A percentile compares a stretch with the other conserved stretches of the same genome.
These are phyloP conservation scores for Drosophila pallidifrons DNA, from an alignment of 1,140 invertebrate genomes.

Conservation along the genomic window DNA sequence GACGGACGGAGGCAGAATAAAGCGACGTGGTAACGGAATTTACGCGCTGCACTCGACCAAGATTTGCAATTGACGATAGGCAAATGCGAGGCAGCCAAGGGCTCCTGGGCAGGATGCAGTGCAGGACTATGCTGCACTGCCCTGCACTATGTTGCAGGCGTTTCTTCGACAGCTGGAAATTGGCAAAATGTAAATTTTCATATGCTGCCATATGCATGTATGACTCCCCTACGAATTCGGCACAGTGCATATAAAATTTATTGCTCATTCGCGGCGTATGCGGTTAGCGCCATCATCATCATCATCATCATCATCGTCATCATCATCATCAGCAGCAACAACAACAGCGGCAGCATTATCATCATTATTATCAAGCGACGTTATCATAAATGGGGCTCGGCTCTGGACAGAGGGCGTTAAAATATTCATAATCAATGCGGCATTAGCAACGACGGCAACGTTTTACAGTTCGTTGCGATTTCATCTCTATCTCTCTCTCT, in stretches of 20 bases:
- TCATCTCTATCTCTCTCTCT: not conserved
- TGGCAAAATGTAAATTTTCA: conserved; percentile 84
- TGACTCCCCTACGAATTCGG: conserved; percentile 6
- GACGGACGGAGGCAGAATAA: not conserved
- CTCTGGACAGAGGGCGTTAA: conserved; percentile 43
- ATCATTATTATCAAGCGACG: not conserved
- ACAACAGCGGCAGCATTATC: not conserved
- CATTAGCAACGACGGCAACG: conserved; percentile 61
- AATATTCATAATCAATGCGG: conserved; percentile 80
- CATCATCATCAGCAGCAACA: conserved; percentile 27
- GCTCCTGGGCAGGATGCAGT: conserved; percentile 10
- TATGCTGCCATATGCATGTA: conserved; percentile 40
- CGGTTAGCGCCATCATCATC: conserved; percentile 43
- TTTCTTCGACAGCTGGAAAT: conserved; percentile 74
- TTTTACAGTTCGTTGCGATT: conserved; percentile 51
- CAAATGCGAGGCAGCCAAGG: conserved; percentile 50
- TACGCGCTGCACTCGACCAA: conserved; percentile 70
- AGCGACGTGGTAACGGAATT: conserved; percentile 64
- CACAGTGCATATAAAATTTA: conserved; percentile 69
- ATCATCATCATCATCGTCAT: conserved; percentile 21
- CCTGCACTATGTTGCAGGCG: conserved; percentile 2
- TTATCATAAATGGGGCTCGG: conserved; percentile 29
- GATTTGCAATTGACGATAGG: conserved; percentile 65
- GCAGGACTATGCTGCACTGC: not conserved
- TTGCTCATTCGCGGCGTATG: conserved; percentile 59